Base-by-base conservation (phyloP, 2,797 vertebrate species). In the Siniperca scherzeri region DNA sequence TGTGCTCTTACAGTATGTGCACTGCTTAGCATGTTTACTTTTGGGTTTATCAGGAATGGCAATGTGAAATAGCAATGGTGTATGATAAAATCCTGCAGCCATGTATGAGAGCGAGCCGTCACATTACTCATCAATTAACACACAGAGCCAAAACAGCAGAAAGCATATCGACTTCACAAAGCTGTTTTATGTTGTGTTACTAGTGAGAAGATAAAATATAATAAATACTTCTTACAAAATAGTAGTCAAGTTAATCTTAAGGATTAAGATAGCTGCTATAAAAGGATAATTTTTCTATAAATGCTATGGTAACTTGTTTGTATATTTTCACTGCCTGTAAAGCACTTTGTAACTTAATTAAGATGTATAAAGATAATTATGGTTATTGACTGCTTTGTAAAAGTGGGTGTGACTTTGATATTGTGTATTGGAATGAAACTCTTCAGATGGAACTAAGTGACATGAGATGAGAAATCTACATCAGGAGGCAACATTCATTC, bases 1-100 rank as follows among this genome's bases (percentile, higher is more conserved):
- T 42, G 9, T 40, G 38, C 38, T 42, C 40, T 42, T 42, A 16
- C 40, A 42, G 10, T 17, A 7, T 65, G 50, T 74, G 59, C n/a
- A 10, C 25, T 46, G 56, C 46, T 36, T 33, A 69, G 27, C 55
- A 46, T 44, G 17, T 66, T 55, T 42, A 60, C 16, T 14, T 70
- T 27, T 36, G 52, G 27, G 30, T 66, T 77, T 69, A 62, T 12
- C 13, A 1, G 57, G 38, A 22, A 14, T 7, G 22, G 16, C 36
- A 16, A 17, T 65, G 64, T 65, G 70, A 77, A 74, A 70, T 53
- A 74, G 36, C 16, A 65, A 62, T 19, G 33, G 64, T 52, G 27
- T 12, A 6, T 14, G 61, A 38, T 56, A 56, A 62, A 50, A 57
- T 66, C 17, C 38, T 70, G 30, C 19, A 70, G 42, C n/a, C 66